These are phyloP conservation scores for Penaeus chinensis DNA, from an alignment of 1,140 invertebrate species.

Conservation along the genomic window DNA sequence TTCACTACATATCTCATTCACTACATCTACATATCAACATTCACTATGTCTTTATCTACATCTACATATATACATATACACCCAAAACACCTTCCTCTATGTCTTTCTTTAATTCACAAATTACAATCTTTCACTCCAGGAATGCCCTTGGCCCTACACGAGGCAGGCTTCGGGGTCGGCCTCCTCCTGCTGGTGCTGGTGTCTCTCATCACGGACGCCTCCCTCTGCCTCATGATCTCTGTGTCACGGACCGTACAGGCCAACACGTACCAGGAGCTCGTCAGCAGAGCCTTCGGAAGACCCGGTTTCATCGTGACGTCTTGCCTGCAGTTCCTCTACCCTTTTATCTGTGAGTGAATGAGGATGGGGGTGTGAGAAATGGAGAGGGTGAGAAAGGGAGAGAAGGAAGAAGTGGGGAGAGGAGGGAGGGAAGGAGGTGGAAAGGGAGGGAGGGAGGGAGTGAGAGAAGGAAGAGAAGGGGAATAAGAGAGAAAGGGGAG, in stretches of 20 bases:
- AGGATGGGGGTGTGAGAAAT: neutral
- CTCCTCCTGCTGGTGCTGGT: conserved; percentile 80
- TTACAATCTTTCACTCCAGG: conserved; percentile 69
- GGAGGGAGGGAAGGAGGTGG: no score
- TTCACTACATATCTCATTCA: no score
- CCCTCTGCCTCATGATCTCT: conserved; percentile 84
- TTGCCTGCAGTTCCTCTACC: conserved; percentile 85
- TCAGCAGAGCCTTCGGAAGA: conserved; percentile 84
- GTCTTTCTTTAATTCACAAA: neutral
- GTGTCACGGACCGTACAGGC: conserved; percentile 83
- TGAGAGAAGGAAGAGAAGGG: no score
- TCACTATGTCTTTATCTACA: neutral
- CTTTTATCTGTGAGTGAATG: conserved; percentile 80
- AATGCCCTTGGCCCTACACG: conserved; percentile 84
- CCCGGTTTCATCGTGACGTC: conserved; percentile 84
- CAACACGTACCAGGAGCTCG: conserved; percentile 87
- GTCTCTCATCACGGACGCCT: conserved; percentile 85
- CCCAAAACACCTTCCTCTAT: no score
- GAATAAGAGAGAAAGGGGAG: no score
- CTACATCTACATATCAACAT: no score
- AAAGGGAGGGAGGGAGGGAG: no score
- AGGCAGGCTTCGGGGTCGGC: conserved; percentile 84
- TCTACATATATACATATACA: no score
- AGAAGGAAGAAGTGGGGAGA: no score
- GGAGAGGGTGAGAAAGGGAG: no score